phyloP scores from a whole-genome alignment of 2,888 invertebrate genomes.

The Ptychoptera albimana region DNA sequence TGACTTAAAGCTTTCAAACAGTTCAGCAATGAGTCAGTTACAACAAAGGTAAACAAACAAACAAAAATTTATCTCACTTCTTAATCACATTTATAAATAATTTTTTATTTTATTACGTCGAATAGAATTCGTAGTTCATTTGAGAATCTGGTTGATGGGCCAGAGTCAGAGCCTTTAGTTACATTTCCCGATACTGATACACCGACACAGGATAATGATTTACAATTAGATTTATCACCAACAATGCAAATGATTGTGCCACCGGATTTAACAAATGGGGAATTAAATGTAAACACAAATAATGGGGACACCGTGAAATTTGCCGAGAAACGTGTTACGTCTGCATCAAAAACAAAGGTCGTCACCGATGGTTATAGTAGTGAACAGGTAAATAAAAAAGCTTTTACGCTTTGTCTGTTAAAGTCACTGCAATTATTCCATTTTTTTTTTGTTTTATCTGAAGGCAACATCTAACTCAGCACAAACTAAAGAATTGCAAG shows the following conservation, averaged over 20 bases:
- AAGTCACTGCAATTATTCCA: too few species aligned
- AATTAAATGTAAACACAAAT: constrained; percentile 20
- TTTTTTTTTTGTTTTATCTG: constrained; percentile 17
- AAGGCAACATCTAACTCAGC: constrained; percentile 46
- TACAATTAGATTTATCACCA: constrained; percentile 27
- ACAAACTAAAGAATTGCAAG: constrained; percentile 56
- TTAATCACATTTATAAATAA: neutral
- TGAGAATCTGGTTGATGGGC: constrained; percentile 63
- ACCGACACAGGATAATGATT: constrained; percentile 36
- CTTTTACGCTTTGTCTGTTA: too few species aligned
- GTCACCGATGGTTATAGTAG: constrained; percentile 70
- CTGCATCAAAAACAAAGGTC: constrained; percentile 61
- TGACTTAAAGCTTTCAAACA: constrained; percentile 12
- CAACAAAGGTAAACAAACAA: constrained; percentile 10
- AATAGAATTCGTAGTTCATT: constrained; percentile 51
- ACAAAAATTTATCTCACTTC: neutral
- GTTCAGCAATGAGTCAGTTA: constrained; percentile 12
- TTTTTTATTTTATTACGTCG: neutral
- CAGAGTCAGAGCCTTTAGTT: constrained; percentile 48
- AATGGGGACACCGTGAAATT: constrained; percentile 54
- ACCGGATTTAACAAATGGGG: constrained; percentile 30
- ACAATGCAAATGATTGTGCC: constrained; percentile 19
- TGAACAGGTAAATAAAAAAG: constrained; percentile 40
- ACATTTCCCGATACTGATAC: constrained; percentile 71
- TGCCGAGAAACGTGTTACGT: constrained; percentile 68